phyloP scores from a whole-genome alignment of 2,797 vertebrate genomes.

The Nyctibius grandis region DNA sequence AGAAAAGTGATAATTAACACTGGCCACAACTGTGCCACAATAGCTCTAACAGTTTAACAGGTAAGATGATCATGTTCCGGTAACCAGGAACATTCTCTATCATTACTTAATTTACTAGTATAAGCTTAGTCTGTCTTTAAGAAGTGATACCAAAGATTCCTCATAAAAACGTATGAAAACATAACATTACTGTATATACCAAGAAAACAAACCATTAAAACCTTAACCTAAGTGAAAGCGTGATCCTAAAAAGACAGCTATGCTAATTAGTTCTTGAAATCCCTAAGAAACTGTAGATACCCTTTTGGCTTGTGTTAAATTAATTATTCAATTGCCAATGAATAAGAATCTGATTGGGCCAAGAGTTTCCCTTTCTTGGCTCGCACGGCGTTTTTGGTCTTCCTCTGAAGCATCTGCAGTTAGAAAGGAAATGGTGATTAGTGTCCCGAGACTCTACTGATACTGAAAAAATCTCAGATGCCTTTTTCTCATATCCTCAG shows the following conservation, averaged over 20 bases:
- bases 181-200: background rate
- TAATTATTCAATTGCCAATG: background rate
- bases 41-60: background rate
- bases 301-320: background rate
- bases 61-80: background rate
- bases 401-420: background rate
- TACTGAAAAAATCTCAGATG: background rate
- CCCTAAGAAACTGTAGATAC: background rate
- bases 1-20: background rate
- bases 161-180: background rate
- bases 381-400: background rate
- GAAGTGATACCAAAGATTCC: background rate
- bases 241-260: background rate
- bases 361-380: background rate
- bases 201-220: background rate
- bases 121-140: background rate
- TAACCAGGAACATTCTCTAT: background rate
- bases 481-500: background rate
- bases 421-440: background rate
- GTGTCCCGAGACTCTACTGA: background rate
- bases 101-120: background rate
- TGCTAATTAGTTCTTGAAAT: background rate
- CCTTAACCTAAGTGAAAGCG: background rate
- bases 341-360: background rate
- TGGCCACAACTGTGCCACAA: background rate